Percentiles rank a stretch among this genome's conserved stretches.
These are phyloP conservation scores for Muschampia plurimacula DNA, from an alignment of 2,888 invertebrate species.

Conservation along the genomic window DNA sequence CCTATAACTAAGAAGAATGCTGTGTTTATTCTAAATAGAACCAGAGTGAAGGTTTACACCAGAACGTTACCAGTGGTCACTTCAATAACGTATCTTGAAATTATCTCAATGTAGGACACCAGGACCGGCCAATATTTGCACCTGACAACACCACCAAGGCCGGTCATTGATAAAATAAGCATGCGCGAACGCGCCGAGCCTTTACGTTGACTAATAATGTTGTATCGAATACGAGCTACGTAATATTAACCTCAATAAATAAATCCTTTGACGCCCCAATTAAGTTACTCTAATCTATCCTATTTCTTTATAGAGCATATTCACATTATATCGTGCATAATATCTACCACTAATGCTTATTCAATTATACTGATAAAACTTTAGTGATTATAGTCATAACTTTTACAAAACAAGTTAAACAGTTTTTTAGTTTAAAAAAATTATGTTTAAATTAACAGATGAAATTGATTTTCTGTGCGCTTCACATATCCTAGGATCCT, in stretches of 20 bases:
- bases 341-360: neutral
- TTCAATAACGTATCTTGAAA: constrained; percentile 13
- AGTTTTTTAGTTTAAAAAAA: too few relatives aligned
- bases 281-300: neutral
- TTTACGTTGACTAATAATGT: constrained; percentile 16
- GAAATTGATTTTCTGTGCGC: too few relatives aligned
- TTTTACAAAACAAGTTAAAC: too few relatives aligned
- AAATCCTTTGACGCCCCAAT: neutral
- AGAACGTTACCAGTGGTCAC: constrained; percentile 7
- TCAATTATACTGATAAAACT: too few relatives aligned
- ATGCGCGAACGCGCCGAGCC: constrained; percentile 24
- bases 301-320: neutral
- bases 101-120: constrained; percentile 19
- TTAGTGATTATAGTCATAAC: too few relatives aligned
- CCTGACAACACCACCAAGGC: constrained; percentile 33
- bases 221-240: neutral
- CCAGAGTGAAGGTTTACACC: neutral
- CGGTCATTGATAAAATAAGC: constrained; percentile 48
- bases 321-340: neutral
- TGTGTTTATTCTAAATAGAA: neutral
- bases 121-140: constrained; percentile 21
- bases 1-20: neutral
- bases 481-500: too few relatives aligned
- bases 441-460: too few relatives aligned
- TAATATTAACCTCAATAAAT: constrained; percentile 12